Base-by-base conservation (phyloP, 2,888 invertebrate genomes). In the Stenolophus ochropezus region DNA sequence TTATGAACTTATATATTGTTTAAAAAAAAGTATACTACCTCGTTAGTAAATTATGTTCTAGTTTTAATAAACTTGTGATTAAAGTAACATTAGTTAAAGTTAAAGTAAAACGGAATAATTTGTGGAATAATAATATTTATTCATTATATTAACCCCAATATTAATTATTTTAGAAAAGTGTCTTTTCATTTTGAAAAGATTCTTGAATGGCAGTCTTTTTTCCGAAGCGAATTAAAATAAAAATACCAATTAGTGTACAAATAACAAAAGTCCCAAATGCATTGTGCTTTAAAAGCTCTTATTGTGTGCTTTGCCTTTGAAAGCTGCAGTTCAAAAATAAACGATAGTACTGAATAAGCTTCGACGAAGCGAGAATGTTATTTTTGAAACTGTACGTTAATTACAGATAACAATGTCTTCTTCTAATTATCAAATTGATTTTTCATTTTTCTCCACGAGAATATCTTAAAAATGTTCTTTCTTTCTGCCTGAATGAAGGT, bases 261-360 rank as follows among this genome's bases (percentile, higher is more conserved):
- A 69, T 69, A 69, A 69, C 33, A 69, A 69, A 69, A 33, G 33
- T 69, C 16, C 20, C 42, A 27, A 69, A 69, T 42, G 65, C 27
- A 69, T 69, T 69, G 65, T 69, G 65, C 65, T 69, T 69, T 69
- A 69, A 69, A 69, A 69, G 65, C 65, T 69, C 65, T 69, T 18
- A 33, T 69, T 69, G 65, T 69, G 18, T 69, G 33, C 65, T 69
- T 69, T 27, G 65, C 65, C n/a, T 16, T 69, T 33, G 42, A 33
- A 69, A 69, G 33, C 33, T 69, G 18, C 65, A 33, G 65, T 5
- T 23, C 27, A 61, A 61, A 61, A 61, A 61, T 61, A 61, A 61
- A 61, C 61, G 61, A 61, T 25, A 61, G n/a, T 21, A 20, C 61
- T 61, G 61, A 61, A 61, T 61, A 61, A 61, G 25, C 61, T 61